phyloP scores from a whole-genome alignment of 2,113 vertebrate genomes.

The Coptodon bakossiorum region DNA sequence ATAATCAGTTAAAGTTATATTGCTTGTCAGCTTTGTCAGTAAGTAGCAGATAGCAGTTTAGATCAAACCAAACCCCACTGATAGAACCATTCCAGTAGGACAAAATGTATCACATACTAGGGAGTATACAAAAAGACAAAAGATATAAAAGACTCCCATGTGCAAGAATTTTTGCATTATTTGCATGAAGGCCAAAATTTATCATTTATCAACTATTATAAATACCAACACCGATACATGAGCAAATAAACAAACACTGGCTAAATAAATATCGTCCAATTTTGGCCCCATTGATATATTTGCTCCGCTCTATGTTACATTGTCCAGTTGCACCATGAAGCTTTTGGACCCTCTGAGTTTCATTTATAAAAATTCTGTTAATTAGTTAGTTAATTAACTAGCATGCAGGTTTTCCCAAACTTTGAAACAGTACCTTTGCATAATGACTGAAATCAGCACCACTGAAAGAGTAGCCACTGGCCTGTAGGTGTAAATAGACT shows the following conservation, averaged over 20 bases:
- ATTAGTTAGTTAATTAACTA: neutral
- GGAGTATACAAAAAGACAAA: neutral
- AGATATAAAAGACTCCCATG: neutral
- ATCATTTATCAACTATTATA: neutral
- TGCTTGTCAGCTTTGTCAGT: constrained; percentile 29
- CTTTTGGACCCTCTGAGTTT: neutral
- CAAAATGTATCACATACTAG: neutral
- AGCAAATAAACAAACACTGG: neutral
- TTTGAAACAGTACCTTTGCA: neutral
- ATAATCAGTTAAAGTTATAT: neutral
- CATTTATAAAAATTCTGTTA: neutral
- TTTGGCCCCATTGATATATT: neutral
- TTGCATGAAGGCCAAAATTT: neutral
- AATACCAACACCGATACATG: neutral
- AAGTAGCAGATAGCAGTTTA: neutral
- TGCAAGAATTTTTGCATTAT: neutral
- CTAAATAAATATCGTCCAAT: neutral
- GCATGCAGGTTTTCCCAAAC: neutral
- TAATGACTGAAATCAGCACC: neutral
- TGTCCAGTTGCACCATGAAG: neutral
- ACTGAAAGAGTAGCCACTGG: neutral
- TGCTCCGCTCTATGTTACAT: neutral
- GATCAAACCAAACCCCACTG: neutral
- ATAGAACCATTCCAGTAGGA: neutral
- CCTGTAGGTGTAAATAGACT: neutral